Percentiles rank a stretch among this genome's conserved stretches.
phyloP scores from a whole-genome alignment of 2,888 invertebrate species.

The Heteromyza rotundicornis region DNA sequence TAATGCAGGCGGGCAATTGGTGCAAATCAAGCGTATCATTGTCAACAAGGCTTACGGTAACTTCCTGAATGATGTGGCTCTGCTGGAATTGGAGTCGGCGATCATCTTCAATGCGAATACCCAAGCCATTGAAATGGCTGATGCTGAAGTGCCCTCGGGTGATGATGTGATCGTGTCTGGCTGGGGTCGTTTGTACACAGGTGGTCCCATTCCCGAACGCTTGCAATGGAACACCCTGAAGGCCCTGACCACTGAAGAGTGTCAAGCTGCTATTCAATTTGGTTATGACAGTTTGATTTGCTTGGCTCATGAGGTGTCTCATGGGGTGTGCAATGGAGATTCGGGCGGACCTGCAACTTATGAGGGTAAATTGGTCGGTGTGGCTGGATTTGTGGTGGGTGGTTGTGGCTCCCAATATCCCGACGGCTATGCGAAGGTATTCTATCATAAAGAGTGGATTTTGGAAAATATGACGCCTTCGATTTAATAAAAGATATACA shows the following conservation, averaged over 20 bases:
- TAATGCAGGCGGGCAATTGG: slow-evolving; percentile 46
- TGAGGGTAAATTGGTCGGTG: slow-evolving; percentile 48
- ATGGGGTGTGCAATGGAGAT: slow-evolving; percentile 55
- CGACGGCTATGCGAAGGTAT: slow-evolving; percentile 55
- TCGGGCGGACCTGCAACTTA: slow-evolving; percentile 57
- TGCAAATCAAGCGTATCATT: slow-evolving; percentile 41
- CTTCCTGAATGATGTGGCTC: slow-evolving; percentile 48
- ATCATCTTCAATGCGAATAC: slow-evolving; percentile 40
- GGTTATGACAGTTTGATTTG: slow-evolving; percentile 47
- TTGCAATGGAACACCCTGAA: slow-evolving; percentile 45
- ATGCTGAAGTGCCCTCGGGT: slow-evolving; percentile 36
- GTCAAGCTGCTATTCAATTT: slow-evolving; percentile 35
- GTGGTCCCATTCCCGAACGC: slow-evolving; percentile 37
- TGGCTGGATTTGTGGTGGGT: slow-evolving; percentile 49
- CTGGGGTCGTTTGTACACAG: slow-evolving; percentile 45
- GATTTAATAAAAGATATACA: too few relatives aligned
- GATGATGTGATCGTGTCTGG: slow-evolving; percentile 44
- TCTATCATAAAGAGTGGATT: slow-evolving; percentile 44
- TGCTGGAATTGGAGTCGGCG: slow-evolving; percentile 46
- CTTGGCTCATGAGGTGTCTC: slow-evolving; percentile 37
- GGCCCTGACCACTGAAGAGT: slow-evolving; percentile 39
- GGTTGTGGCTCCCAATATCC: slow-evolving; percentile 48
- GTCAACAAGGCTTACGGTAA: slow-evolving; percentile 42
- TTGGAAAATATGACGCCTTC: slow-evolving; percentile 22
- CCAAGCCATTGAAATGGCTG: slow-evolving; percentile 43